Base-by-base conservation (phyloP, 2,113 vertebrate species). In the Marmota monax region DNA sequence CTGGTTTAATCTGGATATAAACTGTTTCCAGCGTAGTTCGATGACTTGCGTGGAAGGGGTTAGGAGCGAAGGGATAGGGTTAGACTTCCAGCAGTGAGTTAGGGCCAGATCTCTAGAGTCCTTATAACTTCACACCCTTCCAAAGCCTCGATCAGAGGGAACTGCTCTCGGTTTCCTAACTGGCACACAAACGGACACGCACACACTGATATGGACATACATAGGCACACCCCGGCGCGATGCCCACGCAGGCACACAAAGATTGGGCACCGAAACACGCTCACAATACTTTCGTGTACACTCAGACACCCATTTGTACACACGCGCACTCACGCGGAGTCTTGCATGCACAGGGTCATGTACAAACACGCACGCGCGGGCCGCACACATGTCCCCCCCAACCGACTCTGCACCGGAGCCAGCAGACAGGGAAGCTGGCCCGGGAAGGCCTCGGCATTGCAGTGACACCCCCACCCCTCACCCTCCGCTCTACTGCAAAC, bases 31-130 rank as follows among this genome's bases (percentile, higher is more conserved):
- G 17, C 91, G 4, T 0, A 7, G 42, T 34, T 87, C 37, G 37
- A 2, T 8, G 80, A 78, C 0, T 0, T 23, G 0, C 18, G 1
- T 56, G 2, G n/a, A 8, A 32, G 2, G 27, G 4, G 0, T 14
- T 56, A 16, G 17, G 34, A 39, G 18, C 27, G 0, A 25, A 34
- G 17, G 23, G 14, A 12, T 11, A 20, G 27, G 39, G 29, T 22
- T 69, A 48, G 69, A 12, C 70, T n/a, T 48, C 45, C 67, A 89
- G 16, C 27, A 0, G 69, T 17, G 8, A n/a, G 25, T 65, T 76
- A 83, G 82, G 69, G 37, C 22, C 74, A 37, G 83, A 84, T 13
- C 2, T 4, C 17, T 14, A 10, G 25, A 67, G 34, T 61, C 17
- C 0, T 27, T 17, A 39, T 5, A 2, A 29, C 25, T 69, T 91